phyloP scores from a whole-genome alignment of 2,113 vertebrate genomes.

The Macroglossus sobrinus region DNA sequence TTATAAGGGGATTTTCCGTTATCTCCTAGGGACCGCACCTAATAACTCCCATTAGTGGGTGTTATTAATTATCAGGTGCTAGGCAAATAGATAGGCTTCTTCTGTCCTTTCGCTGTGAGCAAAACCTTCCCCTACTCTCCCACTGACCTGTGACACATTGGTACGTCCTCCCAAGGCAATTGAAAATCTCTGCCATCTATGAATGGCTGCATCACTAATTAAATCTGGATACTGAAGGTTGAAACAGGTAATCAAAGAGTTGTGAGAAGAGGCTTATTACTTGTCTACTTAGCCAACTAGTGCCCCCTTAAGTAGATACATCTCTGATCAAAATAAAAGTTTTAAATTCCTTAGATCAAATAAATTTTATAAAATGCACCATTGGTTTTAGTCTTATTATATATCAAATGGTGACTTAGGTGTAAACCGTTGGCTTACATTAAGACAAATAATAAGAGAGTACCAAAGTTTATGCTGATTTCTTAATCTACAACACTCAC shows the following conservation, averaged over 20 bases:
- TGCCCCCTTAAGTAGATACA: neutral
- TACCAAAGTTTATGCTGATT: neutral
- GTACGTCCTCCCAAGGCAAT: neutral
- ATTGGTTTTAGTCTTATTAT: neutral
- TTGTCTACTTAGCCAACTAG: neutral
- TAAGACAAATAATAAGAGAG: neutral
- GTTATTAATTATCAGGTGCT: neutral
- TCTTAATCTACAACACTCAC: neutral
- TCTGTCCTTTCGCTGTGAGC: neutral
- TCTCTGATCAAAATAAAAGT: neutral
- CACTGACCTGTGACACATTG: neutral
- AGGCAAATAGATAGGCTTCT: neutral
- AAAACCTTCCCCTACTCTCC: neutral
- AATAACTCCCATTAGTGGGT: neutral
- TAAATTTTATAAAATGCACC: neutral
- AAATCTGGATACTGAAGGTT: neutral
- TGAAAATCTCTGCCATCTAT: neutral
- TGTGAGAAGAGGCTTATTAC: neutral
- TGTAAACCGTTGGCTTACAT: neutral
- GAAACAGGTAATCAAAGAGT: neutral
- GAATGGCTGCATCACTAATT: neutral
- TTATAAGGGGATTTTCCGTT: conserved; percentile 19
- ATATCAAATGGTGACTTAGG: neutral
- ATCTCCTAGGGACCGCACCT: neutral
- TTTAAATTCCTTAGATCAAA: neutral